Evolutionary conservation across 2,888 invertebrate genomes (phyloP).

Genomic region (Phaonia tiefii): DNA sequence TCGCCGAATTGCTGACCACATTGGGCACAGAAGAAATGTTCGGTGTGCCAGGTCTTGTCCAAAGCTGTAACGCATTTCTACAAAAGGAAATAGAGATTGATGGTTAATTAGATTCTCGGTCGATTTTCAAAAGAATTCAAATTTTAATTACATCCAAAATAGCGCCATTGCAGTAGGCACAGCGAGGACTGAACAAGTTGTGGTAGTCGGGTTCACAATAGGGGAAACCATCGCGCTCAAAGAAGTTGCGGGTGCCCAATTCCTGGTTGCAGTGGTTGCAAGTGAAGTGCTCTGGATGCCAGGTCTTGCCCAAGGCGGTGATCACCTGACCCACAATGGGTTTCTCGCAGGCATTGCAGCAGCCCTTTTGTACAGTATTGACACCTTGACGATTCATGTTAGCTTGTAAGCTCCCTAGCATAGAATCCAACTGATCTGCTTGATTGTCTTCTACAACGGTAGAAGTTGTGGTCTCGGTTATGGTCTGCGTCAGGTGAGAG

Average conservation of each 20-base stretch:
- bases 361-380: constrained; percentile 98
- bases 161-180: constrained; percentile 99
- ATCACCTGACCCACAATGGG: constrained; percentile 97
- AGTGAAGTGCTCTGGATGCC: constrained; percentile 99
- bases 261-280: constrained; percentile 98
- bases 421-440: constrained; percentile 82
- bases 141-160: constrained; percentile 92
- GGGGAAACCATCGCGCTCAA: constrained; percentile 97
- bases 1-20: constrained; percentile 98
- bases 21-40: constrained; percentile 99
- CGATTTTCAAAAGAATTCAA: not conserved
- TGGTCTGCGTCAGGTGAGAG: constrained; percentile 80
- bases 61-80: constrained; percentile 99
- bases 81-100: constrained; percentile 75
- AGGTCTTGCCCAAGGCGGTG: constrained; percentile 98
- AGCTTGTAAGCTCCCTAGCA: constrained; percentile 87
- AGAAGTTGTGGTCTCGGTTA: constrained; percentile 77
- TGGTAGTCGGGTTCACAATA: constrained; percentile 99
- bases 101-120: not conserved
- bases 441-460: constrained; percentile 77
- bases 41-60: constrained; percentile 99
- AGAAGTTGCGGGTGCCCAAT: constrained; percentile 98
- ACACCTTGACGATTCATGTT: constrained; percentile 99
- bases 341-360: constrained; percentile 99
- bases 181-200: constrained; percentile 98